Percentiles rank a stretch among this genome's conserved stretches.
Conservation (phyloP, 2,888 invertebrate genomes). For the Tiliacea citrago region DNA sequence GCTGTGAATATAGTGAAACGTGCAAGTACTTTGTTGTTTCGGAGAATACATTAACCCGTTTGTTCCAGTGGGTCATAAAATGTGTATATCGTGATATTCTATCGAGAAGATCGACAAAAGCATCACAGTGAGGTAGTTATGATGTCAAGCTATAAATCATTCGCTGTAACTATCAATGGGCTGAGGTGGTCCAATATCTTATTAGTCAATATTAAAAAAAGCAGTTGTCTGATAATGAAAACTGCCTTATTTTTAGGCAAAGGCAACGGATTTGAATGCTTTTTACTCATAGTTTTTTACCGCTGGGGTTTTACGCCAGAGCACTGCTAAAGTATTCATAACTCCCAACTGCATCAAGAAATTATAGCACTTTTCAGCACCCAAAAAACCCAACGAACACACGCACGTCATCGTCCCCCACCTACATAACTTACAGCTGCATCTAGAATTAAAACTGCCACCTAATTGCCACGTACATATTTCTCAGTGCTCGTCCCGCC, state of each 20-base stretch:
- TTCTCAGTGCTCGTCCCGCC: constrained; percentile 48
- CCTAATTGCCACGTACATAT: constrained; percentile 63
- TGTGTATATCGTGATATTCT: neutral
- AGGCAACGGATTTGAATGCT: neutral
- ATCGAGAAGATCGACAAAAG: neutral
- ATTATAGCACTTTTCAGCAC: no score
- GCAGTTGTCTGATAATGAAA: no score
- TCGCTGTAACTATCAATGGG: neutral
- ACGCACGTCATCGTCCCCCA: neutral
- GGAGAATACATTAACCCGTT: constrained; percentile 19
- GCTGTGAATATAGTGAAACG: constrained; percentile 11
- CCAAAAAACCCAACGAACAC: neutral
- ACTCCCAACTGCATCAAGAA: neutral
- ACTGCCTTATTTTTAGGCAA: no score
- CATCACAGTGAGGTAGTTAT: neutral
- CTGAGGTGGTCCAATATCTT: neutral
- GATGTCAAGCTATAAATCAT: neutral
- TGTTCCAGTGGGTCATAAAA: constrained; percentile 1
- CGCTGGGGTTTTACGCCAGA: no score
- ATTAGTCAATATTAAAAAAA: no score
- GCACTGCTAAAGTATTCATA: neutral
- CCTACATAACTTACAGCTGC: constrained; percentile 25
- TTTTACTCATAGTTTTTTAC: neutral
- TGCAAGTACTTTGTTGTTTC: constrained; percentile 12
- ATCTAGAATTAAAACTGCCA: constrained; percentile 59